Percentiles rank a stretch among this genome's conserved stretches.
These are phyloP conservation scores for Microplitis mediator DNA, from an alignment of 1,140 invertebrate species.

Conservation along the genomic window DNA sequence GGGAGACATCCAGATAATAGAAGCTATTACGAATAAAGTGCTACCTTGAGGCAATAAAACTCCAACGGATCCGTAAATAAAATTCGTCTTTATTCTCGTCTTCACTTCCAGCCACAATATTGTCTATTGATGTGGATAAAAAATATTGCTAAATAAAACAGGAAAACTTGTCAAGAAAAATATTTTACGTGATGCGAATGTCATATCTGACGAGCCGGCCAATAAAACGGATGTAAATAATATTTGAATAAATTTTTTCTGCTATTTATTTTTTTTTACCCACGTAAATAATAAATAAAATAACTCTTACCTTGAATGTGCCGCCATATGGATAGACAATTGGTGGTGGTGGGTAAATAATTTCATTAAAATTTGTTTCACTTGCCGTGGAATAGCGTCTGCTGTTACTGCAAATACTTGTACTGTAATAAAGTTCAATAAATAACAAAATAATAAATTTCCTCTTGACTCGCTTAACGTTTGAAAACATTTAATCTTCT, in stretches of 20 bases:
- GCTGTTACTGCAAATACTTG: neutral
- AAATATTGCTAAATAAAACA: neutral
- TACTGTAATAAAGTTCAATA: conserved; percentile 17
- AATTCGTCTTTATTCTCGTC: neutral
- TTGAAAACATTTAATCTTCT: neutral
- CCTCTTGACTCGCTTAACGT: conserved; percentile 1
- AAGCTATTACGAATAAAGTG: conserved; percentile 24
- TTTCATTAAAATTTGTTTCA: conserved; percentile 20
- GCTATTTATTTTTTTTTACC: neutral
- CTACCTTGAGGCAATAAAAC: conserved; percentile 17
- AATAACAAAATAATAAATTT: conserved; percentile 28
- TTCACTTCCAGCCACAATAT: neutral
- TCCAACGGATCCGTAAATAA: conserved; percentile 13
- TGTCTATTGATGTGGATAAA: neutral
- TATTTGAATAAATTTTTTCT: neutral
- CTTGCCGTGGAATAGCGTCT: neutral
- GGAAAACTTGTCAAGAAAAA: neutral
- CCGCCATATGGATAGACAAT: conserved; percentile 53
- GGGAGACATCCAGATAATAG: conserved; percentile 6
- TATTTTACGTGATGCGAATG: neutral
- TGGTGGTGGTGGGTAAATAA: conserved; percentile 43
- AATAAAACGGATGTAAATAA: neutral
- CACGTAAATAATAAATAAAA: too few relatives aligned
- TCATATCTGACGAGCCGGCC: neutral
- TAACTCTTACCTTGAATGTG: conserved; percentile 49